These are phyloP conservation scores for Drosophila nigricruria DNA, from an alignment of 2,888 invertebrate genomes.

Conservation along the genomic window DNA sequence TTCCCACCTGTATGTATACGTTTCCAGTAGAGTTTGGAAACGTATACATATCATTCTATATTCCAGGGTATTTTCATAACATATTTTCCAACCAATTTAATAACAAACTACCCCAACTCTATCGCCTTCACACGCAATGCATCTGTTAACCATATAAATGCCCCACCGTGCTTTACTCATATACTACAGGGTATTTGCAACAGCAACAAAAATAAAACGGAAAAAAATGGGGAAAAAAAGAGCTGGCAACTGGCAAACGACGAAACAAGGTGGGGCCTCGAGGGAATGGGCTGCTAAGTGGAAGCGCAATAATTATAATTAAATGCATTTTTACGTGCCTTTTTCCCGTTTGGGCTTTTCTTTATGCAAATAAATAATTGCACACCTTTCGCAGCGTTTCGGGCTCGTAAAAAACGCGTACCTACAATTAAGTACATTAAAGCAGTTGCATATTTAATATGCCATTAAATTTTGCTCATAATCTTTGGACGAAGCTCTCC, in stretches of 20 bases:
- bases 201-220: constrained; percentile 38
- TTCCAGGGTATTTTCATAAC: not conserved
- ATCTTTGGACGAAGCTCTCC: not conserved
- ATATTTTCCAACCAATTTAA: too few relatives aligned
- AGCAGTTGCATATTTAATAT: constrained; percentile 32
- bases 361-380: constrained; percentile 78
- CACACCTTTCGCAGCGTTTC: constrained; percentile 60
- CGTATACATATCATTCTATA: too few relatives aligned
- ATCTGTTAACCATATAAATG: not conserved
- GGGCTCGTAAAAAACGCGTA: constrained; percentile 37
- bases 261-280: constrained; percentile 12
- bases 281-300: constrained; percentile 50
- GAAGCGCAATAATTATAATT: constrained; percentile 79
- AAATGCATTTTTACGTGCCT: constrained; percentile 79
- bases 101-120: not conserved
- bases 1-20: too few relatives aligned
- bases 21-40: too few relatives aligned
- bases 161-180: not conserved
- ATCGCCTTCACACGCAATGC: not conserved
- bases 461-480: constrained; percentile 15
- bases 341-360: constrained; percentile 67
- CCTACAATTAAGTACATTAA: constrained; percentile 36
- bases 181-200: constrained; percentile 32
- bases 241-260: constrained; percentile 3
- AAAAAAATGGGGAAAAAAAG: too few relatives aligned